A percentile compares a stretch with the other conserved stretches of the same genome.
Evolutionary conservation across 1,140 invertebrate species (phyloP).

Genomic region (Dreissena polymorpha): DNA sequence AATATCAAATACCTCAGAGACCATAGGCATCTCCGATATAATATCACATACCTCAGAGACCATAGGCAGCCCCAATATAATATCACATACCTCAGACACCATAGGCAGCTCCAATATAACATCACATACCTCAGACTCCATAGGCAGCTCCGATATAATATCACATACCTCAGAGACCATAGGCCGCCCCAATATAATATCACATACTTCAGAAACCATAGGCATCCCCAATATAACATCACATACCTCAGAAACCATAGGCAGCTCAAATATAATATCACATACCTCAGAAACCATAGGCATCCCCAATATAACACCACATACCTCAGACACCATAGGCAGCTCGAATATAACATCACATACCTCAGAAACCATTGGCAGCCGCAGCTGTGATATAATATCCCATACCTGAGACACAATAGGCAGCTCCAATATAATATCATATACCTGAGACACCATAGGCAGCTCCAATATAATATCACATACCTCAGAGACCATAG

Average conservation of each 20-base stretch:
- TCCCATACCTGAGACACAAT: conserved; percentile 66
- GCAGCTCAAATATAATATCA: conserved; percentile 61
- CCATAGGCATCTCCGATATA: conserved; percentile 67
- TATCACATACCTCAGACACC: conserved; percentile 63
- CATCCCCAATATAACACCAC: conserved; percentile 58
- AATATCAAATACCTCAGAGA: conserved; percentile 61
- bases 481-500: conserved; percentile 68
- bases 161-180: conserved; percentile 66
- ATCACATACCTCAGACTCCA: conserved; percentile 64
- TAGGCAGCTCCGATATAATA: conserved; percentile 63
- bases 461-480: conserved; percentile 61
- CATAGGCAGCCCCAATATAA: conserved; percentile 66
- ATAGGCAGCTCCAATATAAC: conserved; percentile 65
- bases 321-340: conserved; percentile 68
- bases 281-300: conserved; percentile 68
- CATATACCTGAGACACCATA: conserved; percentile 66
- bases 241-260: conserved; percentile 68
- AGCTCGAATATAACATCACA: conserved; percentile 58
- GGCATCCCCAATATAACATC: conserved; percentile 61
- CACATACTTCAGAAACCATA: conserved; percentile 66
- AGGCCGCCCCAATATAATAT: conserved; percentile 60
- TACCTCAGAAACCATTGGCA: conserved; percentile 70
- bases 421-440: conserved; percentile 60
- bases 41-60: conserved; percentile 62
- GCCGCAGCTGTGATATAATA: no score